Evolutionary conservation across 1,140 invertebrate genomes (phyloP).

Genomic region (Delia radicum): DNA sequence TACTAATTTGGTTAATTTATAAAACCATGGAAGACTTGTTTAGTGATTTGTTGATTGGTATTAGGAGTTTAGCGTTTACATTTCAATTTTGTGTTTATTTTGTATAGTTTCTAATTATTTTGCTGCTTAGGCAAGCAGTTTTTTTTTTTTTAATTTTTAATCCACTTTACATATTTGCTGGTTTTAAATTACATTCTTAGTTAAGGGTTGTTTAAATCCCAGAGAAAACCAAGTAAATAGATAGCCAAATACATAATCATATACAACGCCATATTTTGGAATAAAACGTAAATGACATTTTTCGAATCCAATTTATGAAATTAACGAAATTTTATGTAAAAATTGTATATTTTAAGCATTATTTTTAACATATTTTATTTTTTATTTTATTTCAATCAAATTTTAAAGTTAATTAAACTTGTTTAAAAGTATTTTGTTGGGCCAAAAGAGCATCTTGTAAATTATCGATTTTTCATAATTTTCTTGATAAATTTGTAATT

Average conservation of each 20-base stretch:
- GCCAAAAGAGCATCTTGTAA: background rate
- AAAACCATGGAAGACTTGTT: conserved; percentile 50
- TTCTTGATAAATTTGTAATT: background rate
- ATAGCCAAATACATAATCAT: too few species aligned
- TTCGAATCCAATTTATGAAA: too few species aligned
- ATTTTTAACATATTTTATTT: background rate
- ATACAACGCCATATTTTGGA: background rate
- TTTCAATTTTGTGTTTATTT: background rate
- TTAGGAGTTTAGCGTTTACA: conserved; percentile 28
- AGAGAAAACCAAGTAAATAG: background rate
- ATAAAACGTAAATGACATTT: background rate
- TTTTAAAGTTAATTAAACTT: background rate
- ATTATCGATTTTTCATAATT: background rate
- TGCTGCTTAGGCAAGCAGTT: too few species aligned
- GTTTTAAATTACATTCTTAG: background rate
- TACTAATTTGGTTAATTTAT: conserved; percentile 28
- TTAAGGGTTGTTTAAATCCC: background rate
- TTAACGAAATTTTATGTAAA: background rate
- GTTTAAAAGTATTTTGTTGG: background rate
- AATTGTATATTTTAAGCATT: background rate
- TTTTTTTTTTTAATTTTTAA: background rate
- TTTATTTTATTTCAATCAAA: background rate
- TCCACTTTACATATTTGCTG: background rate
- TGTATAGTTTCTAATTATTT: too few species aligned
- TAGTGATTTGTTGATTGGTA: conserved; percentile 49